Conservation (phyloP, 2,888 invertebrate species). For the Plagodis pulveraria region DNA sequence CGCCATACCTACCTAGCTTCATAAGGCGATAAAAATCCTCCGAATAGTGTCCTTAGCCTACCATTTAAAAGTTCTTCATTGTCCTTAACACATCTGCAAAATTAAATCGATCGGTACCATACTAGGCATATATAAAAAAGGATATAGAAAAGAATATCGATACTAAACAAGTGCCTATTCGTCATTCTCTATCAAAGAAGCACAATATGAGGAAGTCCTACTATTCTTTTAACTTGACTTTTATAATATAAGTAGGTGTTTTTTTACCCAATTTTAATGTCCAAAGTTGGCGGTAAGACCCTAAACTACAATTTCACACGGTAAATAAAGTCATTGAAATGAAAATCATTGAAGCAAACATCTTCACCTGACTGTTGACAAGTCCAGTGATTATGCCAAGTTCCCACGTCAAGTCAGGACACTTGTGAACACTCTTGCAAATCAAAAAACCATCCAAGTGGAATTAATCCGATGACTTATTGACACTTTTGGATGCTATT, state of each 20-base stretch:
- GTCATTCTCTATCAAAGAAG: no score
- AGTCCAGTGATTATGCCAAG: constrained; percentile 11
- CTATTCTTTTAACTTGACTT: no score
- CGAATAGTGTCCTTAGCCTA: no score
- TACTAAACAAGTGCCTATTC: no score
- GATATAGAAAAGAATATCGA: no score
- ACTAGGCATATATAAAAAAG: no score
- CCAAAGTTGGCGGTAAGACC: no score
- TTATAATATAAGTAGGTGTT: no score
- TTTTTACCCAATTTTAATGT: no score
- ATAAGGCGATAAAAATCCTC: no score
- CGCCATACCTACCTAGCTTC: no score
- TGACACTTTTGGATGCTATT: constrained; percentile 48
- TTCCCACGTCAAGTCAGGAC: constrained; percentile 42
- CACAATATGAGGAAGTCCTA: no score
- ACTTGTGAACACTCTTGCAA: constrained; percentile 19
- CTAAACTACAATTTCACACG: neutral
- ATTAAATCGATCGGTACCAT: neutral
- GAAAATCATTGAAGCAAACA: constrained; percentile 16
- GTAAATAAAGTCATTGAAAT: constrained; percentile 6
- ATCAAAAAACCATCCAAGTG: constrained; percentile 36
- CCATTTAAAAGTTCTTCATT: neutral
- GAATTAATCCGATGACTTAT: constrained; percentile 54
- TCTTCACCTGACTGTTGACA: constrained; percentile 26
- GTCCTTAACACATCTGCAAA: neutral